Evolutionary conservation across 1,140 invertebrate genomes (phyloP), one percentile per base, ranked within the genome.

Genomic region (Drosophila guanche): DNA sequence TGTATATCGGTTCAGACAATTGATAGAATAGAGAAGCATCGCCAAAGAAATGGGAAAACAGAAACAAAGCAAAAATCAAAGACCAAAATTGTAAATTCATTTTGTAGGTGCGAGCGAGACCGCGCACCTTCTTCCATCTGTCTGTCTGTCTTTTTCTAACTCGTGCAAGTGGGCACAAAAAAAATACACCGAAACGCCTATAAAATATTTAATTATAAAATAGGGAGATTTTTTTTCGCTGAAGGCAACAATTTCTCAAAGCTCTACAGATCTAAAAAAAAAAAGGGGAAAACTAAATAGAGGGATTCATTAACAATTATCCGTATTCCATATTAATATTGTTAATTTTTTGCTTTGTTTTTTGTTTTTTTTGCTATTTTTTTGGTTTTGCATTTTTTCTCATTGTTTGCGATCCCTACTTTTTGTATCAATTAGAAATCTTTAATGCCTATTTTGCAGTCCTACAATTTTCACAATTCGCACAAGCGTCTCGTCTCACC

Each of bases 401-500:
- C n/a, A 52, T 22, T 58, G 29, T 54, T 54, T 67, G 23, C 55
- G 66, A 45, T 23, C 14, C 29, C 52, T 51, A 53, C 43, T 47
- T 73, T 79, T 73, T 61, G 75, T 79, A 73, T 79, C 61, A 68
- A 50, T 79, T 73, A 67, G 42, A 61, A 78, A 67, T 67, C 47
- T 56, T 68, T 63, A 75, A 67, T 79, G 69, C 63, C 57, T 73
- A 59, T 62, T 73, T 62, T 74, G 76, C 76, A 79, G 76, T 79
- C 76, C 76, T 79, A 79, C 57, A 50, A 69, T 59, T 73, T 68
- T 61, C 53, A 62, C 53, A 43, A 22, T 45, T 52, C 33, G 33
- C 10, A 12, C 33, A 12, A 10, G 33, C 33, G 33, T 37, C 33
- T 37, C 10, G 10, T 37, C 33, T 37, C 33, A 10, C 12, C 33